Base-by-base conservation (phyloP, 2,888 invertebrate genomes). In the Lypha dubia region DNA sequence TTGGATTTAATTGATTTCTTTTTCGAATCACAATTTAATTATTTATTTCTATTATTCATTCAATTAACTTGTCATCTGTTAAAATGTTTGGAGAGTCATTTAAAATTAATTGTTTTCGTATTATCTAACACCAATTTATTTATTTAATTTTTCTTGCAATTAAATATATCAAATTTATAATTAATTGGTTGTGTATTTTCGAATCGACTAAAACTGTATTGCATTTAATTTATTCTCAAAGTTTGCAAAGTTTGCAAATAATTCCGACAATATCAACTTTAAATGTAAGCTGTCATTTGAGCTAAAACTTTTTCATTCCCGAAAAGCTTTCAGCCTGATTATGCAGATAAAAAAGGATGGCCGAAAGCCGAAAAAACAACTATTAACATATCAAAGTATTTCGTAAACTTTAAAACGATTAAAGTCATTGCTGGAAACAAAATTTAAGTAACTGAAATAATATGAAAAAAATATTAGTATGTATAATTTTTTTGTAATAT, bases 61-160 rank as follows among this genome's bases (percentile, higher is more conserved):
- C 49, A 70, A 70, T 77, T 62, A 51, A 62, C 15, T 60, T 77
- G 60, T 60, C 68, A 60, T 15, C 20, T 51, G 60, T 41, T 41
- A 6, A 17, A 13, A 58, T 51, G 51, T 77, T 63, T 46, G 13
- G 51, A n/a, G 17, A 53, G 35, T 65, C 71, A 65, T 56, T 56
- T 46, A 79, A 53, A 71, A 71, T 46, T 44, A 79, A 79, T 65
- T 79, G 35, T 7, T 77, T 77, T 44, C 35, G 53, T 51, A 70
- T 62, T 20, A 11, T n/a, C 13, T 53, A 53, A n/a, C 15, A 75
- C 8, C 6, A 11, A 28, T 63, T 44, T 28, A n/a, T 44, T 44
- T 44, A 3, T 8, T 28, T 46, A n/a, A n/a, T 35, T 38, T 24
- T 60, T 38, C 22, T 22, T n/a, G 2, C 15, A 62, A 51, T 41